These are phyloP conservation scores for Centrocercus urophasianus DNA, from an alignment of 2,113 vertebrate species.

Conservation along the genomic window DNA sequence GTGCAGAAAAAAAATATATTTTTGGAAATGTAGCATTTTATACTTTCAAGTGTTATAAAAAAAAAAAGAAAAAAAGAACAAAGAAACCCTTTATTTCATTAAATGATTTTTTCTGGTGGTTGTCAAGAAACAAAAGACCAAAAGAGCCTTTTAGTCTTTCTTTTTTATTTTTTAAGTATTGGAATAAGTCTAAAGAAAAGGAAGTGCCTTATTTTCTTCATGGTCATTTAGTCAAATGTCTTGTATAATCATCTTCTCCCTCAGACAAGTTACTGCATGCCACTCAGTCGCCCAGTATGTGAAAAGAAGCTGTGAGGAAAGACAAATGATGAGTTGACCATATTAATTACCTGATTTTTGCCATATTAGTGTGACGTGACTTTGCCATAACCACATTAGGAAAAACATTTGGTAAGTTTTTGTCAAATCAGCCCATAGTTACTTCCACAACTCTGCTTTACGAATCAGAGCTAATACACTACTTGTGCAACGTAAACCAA, in stretches of 20 bases:
- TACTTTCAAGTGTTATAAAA: slow-evolving; percentile 94
- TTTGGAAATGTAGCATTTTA: slow-evolving; percentile 95
- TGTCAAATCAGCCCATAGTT: slow-evolving; percentile 66
- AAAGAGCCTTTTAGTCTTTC: slow-evolving; percentile 90
- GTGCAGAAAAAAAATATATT: slow-evolving; percentile 92
- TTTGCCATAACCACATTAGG: slow-evolving; percentile 79
- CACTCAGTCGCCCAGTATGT: slow-evolving; percentile 80
- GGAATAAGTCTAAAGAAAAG: slow-evolving; percentile 90
- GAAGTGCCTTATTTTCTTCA: slow-evolving; percentile 95
- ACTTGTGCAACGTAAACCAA: slow-evolving; percentile 69
- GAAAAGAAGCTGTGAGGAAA: slow-evolving; percentile 76
- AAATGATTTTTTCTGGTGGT: slow-evolving; percentile 90
- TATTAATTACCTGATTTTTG: slow-evolving; percentile 77
- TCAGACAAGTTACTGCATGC: slow-evolving; percentile 80
- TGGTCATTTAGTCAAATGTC: slow-evolving; percentile 87
- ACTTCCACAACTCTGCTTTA: slow-evolving; percentile 68
- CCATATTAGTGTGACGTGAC: slow-evolving; percentile 72
- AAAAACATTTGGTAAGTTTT: slow-evolving; percentile 74
- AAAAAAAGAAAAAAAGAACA: slow-evolving; percentile 85
- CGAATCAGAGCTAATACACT: slow-evolving; percentile 46
- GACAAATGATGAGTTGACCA: slow-evolving; percentile 79
- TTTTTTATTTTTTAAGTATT: slow-evolving; percentile 87
- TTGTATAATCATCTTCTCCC: slow-evolving; percentile 83
- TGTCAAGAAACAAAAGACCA: slow-evolving; percentile 91
- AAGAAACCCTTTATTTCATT: slow-evolving; percentile 96